Evolutionary conservation across 1,140 invertebrate species (phyloP).

Genomic region (Drosophila virilis): DNA sequence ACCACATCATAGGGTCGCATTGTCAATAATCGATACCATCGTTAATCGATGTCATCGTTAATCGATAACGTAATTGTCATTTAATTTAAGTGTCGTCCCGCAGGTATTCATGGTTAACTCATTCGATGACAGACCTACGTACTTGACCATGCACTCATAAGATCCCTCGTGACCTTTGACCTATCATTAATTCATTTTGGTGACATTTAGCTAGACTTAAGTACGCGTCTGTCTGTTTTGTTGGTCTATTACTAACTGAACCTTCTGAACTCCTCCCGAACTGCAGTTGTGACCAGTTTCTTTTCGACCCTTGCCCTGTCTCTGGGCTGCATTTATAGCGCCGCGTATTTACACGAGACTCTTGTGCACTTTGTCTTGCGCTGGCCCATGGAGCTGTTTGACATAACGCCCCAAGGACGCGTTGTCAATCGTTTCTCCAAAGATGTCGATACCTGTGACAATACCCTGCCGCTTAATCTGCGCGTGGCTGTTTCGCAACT

Average conservation of each 20-base stretch:
- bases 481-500: slow-evolving; percentile 74
- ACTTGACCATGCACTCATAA: no score
- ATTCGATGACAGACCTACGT: no score
- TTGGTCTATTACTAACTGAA: not conserved
- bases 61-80: no score
- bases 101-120: no score
- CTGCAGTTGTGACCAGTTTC: slow-evolving; percentile 78
- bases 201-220: not conserved
- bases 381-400: slow-evolving; percentile 91
- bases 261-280: not conserved
- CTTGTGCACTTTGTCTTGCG: slow-evolving; percentile 88
- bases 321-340: slow-evolving; percentile 80
- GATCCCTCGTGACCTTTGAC: no score
- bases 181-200: not conserved
- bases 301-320: slow-evolving; percentile 76
- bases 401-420: slow-evolving; percentile 90
- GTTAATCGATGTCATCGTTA: no score
- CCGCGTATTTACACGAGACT: slow-evolving; percentile 85
- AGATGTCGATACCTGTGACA: slow-evolving; percentile 90
- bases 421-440: slow-evolving; percentile 91
- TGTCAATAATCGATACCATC: no score
- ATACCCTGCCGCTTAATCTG: slow-evolving; percentile 83
- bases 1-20: no score
- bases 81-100: no score
- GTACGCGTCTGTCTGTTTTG: not conserved